Base-by-base conservation (phyloP, 2,888 invertebrate species). In the Allygus modestus region DNA sequence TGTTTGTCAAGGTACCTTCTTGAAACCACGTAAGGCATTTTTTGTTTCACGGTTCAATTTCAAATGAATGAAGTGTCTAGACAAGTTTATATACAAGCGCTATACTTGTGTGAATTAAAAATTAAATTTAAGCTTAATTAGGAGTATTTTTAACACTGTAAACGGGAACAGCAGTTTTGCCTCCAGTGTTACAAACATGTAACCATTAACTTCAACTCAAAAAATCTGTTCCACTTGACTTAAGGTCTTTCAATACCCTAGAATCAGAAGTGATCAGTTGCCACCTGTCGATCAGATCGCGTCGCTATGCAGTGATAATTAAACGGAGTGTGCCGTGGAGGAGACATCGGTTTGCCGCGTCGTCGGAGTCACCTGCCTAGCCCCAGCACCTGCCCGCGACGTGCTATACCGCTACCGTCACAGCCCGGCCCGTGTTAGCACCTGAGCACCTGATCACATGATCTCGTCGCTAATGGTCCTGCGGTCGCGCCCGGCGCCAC, bases 401-500 rank as follows among this genome's bases (percentile, higher is more conserved):
- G 61, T 61, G 26, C 23, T 23, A 61, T 28, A 61, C 26, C 23
- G 23, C 61, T 28, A 61, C 26, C 23, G 23, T 23, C 23, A 1
- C 61, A 5, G 12, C 61, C 61, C 1, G 12, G 20, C 54, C 23
- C 4, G 11, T 28, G 26, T n/a, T n/a, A 2, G n/a, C 61, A 61
- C 61, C 61, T 61, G 61, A 23, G 2, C 54, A n/a, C n/a, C n/a
- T n/a, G n/a, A n/a, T n/a, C n/a, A n/a, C n/a, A n/a, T n/a, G n/a
- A n/a, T n/a, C n/a, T n/a, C 17, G 54, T 54, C 37, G 37, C 37
- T 46, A 46, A 46, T 46, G 46, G 46, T 5, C 15, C 61, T 61
- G 61, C 61, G 61, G 61, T 61, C 61, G 28, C n/a, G 20, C 61
- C 12, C 7, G 61, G 61, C 61, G 61, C 61, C 61, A 61, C 61